A percentile compares a stretch with the other conserved stretches of the same genome.
phyloP scores from a whole-genome alignment of 2,797 vertebrate species.

The Podargus strigoides region DNA sequence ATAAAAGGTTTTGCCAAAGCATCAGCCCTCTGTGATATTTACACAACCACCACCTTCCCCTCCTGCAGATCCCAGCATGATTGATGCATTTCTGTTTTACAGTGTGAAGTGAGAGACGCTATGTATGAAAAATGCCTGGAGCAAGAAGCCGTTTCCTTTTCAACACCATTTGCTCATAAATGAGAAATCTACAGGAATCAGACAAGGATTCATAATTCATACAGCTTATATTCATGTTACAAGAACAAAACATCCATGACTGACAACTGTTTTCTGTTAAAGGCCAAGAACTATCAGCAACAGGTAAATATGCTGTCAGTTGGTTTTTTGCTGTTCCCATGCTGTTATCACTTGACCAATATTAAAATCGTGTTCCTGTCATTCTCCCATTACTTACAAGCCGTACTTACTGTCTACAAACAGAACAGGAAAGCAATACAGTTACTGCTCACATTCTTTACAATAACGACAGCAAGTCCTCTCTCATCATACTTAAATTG shows the following conservation, averaged over 20 bases:
- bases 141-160: not conserved
- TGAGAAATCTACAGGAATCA: not conserved
- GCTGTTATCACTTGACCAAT: not conserved
- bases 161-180: not conserved
- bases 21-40: not conserved
- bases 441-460: not conserved
- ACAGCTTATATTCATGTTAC: not conserved
- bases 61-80: not conserved
- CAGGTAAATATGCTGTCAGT: not conserved
- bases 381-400: not conserved
- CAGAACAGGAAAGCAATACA: not conserved
- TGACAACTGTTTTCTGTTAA: not conserved
- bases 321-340: not conserved
- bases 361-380: conserved; percentile 5
- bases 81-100: not conserved
- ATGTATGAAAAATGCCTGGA: not conserved
- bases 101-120: not conserved
- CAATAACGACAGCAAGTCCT: not conserved
- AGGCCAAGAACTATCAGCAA: not conserved
- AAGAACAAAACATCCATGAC: not conserved
- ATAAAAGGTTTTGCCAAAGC: not conserved
- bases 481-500: not conserved
- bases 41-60: not conserved
- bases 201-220: not conserved
- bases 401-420: not conserved